phyloP scores from a whole-genome alignment of 2,113 vertebrate genomes.

The Mesocricetus auratus region DNA sequence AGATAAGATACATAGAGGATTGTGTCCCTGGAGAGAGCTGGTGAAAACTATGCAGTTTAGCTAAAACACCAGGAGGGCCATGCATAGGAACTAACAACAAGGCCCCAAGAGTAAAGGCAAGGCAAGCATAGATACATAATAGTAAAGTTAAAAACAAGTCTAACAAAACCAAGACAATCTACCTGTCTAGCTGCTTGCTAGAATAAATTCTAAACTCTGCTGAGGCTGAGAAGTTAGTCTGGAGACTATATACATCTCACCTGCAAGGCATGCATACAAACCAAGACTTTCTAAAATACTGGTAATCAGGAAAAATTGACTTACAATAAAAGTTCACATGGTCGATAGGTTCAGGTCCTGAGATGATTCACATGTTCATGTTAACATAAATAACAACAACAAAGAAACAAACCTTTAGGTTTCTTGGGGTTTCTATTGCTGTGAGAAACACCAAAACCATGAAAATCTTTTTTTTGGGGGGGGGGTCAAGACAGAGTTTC shows the following conservation, averaged over 20 bases:
- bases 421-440: not conserved
- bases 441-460: not conserved
- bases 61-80: not conserved
- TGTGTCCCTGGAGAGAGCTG: not conserved
- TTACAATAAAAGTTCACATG: not conserved
- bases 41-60: not conserved
- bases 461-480: too few species aligned
- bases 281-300: slow-evolving; percentile 13
- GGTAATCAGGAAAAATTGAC: slow-evolving; percentile 31
- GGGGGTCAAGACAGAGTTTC: too few species aligned
- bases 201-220: not conserved
- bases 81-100: not conserved
- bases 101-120: not conserved
- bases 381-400: slow-evolving; percentile 19
- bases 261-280: not conserved
- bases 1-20: not conserved
- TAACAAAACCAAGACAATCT: not conserved
- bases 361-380: not conserved
- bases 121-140: not conserved
- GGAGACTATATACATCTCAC: not conserved
- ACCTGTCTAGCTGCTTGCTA: not conserved
- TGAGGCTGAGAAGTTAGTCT: slow-evolving; percentile 1
- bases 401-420: not conserved
- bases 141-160: slow-evolving; percentile 36
- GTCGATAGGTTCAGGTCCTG: not conserved